Percentiles rank a stretch among this genome's conserved stretches.
phyloP scores from a whole-genome alignment of 2,113 vertebrate species.

The Callaeas wilsoni region DNA sequence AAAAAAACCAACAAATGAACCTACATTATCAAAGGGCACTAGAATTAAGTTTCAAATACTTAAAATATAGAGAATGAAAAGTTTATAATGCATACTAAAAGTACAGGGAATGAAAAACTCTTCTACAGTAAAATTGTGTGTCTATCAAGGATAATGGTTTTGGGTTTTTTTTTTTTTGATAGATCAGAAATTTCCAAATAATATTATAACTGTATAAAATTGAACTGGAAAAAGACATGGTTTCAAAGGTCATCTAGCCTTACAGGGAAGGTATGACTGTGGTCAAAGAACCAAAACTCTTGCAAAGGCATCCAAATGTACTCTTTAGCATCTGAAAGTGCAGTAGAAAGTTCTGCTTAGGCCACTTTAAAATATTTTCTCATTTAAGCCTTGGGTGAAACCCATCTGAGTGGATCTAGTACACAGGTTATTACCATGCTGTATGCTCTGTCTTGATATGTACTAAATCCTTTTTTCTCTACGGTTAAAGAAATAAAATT shows the following conservation, averaged over 20 bases:
- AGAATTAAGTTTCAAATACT: background rate
- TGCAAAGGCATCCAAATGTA: background rate
- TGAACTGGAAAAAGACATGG: background rate
- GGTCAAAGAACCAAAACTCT: background rate
- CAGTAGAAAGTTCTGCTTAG: background rate
- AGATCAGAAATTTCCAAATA: background rate
- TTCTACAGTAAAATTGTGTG: background rate
- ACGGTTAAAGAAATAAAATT: background rate
- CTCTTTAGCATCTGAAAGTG: background rate
- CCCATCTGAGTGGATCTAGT: background rate
- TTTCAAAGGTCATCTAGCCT: background rate
- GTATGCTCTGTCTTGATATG: background rate
- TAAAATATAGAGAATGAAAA: background rate
- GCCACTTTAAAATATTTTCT: background rate
- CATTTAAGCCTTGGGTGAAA: background rate
- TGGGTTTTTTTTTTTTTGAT: background rate
- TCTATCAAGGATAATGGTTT: background rate
- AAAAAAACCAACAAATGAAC: background rate
- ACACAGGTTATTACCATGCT: background rate
- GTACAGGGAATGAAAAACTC: background rate
- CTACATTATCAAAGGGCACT: background rate
- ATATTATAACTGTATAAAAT: background rate
- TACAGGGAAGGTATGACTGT: background rate
- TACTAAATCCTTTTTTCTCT: background rate
- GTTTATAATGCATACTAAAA: background rate